phyloP scores from a whole-genome alignment of 2,888 invertebrate species.

The Crossocerus cetratus region DNA sequence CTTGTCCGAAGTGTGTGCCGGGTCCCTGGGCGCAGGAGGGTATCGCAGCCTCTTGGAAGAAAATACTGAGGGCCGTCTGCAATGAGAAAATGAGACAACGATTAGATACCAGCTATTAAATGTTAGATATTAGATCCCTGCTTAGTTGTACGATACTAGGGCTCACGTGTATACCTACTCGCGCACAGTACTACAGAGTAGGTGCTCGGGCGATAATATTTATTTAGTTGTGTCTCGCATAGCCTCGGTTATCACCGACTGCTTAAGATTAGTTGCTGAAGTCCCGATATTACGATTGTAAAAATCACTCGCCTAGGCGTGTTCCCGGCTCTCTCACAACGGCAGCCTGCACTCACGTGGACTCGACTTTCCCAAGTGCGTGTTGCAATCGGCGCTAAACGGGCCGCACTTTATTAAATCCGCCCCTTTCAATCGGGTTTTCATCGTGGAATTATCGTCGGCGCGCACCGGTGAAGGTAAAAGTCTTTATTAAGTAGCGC shows the following conservation, averaged over 20 bases:
- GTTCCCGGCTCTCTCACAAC: neutral
- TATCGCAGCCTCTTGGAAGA: slow-evolving; percentile 94
- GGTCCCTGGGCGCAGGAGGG: slow-evolving; percentile 87
- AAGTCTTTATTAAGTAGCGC: neutral
- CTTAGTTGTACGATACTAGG: too few species aligned
- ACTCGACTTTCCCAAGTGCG: neutral
- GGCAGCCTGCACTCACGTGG: neutral
- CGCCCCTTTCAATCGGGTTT: neutral
- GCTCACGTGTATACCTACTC: neutral
- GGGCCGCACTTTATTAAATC: slow-evolving; percentile 8
- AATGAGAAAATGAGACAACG: slow-evolving; percentile 58
- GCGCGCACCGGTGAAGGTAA: neutral
- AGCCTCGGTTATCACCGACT: neutral
- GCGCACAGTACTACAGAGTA: neutral
- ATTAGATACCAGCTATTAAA: slow-evolving; percentile 13
- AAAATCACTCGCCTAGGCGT: neutral
- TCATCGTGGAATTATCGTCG: too few species aligned
- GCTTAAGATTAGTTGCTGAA: neutral
- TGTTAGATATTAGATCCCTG: neutral
- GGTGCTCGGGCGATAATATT: neutral
- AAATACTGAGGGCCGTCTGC: slow-evolving; percentile 95
- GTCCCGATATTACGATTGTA: neutral
- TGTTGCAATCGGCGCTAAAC: neutral
- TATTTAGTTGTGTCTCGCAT: neutral
- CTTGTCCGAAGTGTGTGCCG: slow-evolving; percentile 90